Evolutionary conservation across 1,140 invertebrate genomes (phyloP).

Genomic region (Drosophila ananassae): DNA sequence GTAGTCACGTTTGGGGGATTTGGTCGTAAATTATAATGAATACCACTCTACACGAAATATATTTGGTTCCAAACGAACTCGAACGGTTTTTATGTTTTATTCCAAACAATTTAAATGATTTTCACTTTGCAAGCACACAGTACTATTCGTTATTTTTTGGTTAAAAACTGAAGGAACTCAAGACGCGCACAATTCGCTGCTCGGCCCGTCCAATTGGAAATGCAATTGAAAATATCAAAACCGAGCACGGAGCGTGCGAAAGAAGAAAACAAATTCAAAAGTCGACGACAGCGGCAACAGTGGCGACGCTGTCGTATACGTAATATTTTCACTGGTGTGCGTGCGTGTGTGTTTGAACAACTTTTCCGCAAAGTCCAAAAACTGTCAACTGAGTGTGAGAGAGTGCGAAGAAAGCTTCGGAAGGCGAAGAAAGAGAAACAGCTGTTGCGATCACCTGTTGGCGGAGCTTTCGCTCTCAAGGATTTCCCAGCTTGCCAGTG

Average conservation of each 20-base stretch:
- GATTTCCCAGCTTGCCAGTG: slow-evolving; percentile 7
- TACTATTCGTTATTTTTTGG: background rate
- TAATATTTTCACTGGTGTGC: slow-evolving; percentile 44
- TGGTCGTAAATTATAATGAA: slow-evolving; percentile 14
- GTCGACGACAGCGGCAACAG: slow-evolving; percentile 41
- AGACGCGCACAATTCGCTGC: slow-evolving; percentile 50
- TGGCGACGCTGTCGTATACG: slow-evolving; percentile 64
- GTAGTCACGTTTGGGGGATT: background rate
- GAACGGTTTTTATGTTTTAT: background rate
- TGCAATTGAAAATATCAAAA: slow-evolving; percentile 77
- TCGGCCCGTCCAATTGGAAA: slow-evolving; percentile 66
- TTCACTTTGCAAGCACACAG: too few relatives aligned
- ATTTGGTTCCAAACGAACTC: background rate
- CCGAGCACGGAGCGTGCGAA: slow-evolving; percentile 59
- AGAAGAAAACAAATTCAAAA: slow-evolving; percentile 62
- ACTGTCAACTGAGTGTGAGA: slow-evolving; percentile 38
- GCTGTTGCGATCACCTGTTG: slow-evolving; percentile 63
- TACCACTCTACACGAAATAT: slow-evolving; percentile 12
- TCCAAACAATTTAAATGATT: background rate
- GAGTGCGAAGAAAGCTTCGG: slow-evolving; percentile 15
- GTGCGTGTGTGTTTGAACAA: slow-evolving; percentile 29
- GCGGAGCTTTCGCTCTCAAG: slow-evolving; percentile 33
- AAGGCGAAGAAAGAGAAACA: slow-evolving; percentile 25
- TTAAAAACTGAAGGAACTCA: background rate
- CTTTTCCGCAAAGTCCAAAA: slow-evolving; percentile 74